Base-by-base conservation (phyloP, 2,113 vertebrate genomes). In the Platichthys stellatus region DNA sequence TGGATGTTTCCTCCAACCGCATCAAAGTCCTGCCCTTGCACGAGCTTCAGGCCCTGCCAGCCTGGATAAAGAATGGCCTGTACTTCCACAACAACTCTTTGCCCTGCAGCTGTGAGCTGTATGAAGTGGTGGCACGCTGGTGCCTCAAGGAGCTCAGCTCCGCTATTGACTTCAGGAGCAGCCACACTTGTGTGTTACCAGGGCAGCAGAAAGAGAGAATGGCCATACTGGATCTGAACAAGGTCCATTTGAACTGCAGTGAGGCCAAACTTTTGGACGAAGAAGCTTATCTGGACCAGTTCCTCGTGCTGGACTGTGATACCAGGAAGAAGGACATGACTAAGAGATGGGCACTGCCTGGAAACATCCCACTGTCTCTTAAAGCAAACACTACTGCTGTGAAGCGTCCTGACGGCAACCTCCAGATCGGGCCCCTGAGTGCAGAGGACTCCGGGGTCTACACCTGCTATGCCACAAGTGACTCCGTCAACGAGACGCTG, bases 1-100 rank as follows among this genome's bases (percentile, higher is more conserved):
- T 99, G 78, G 97, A 99, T 78, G 93, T 98, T n/a, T 98, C 98
- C 5, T 94, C 92, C 70, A 99, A 99, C 92, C 90, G 90, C 24
- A 95, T 99, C 13, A 98, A 96, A 83, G 20, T 3, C 14, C 81
- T 98, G 74, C 94, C 95, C 0, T 60, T 95, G 3, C 67, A 88
- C 0, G 96, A 98, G 65, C 92, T 99, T 45, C 94, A 94, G 81
- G 87, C 74, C 5, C 90, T 99, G 82, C 97, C 97, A 0, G 96
- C 97, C 1, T 97, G 96, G 96, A 83, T 98, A 35, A 96, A 94
- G 49, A 97, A 98, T 0, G 95, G 96, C 17, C 91, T 99, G n/a
- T 99, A 98, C 88, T 92, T 99, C 12, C 97, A 99, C 71, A 94
- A 92, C 88, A 99, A 99, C 92, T 92, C 97, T 0, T 80, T 98